These are phyloP conservation scores for Baryphthengus martii DNA, from an alignment of 2,113 vertebrate species.

Conservation along the genomic window DNA sequence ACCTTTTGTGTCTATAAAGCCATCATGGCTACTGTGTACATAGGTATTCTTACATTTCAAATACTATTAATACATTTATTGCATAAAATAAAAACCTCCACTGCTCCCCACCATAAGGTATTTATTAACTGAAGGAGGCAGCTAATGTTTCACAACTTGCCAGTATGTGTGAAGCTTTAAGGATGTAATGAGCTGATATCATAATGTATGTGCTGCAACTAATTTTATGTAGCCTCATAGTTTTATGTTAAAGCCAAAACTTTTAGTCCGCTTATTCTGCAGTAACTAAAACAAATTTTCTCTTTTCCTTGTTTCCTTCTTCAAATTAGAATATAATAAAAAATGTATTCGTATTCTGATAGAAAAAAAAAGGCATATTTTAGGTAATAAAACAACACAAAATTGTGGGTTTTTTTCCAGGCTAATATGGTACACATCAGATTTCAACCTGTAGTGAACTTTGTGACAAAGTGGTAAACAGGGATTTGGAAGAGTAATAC, in stretches of 20 bases:
- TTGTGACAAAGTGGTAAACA: background rate
- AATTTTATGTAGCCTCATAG: background rate
- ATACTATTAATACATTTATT: background rate
- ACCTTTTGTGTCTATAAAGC: background rate
- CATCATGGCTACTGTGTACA: background rate
- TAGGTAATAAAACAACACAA: background rate
- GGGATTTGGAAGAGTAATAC: background rate
- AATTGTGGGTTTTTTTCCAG: background rate
- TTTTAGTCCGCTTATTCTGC: background rate
- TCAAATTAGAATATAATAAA: background rate
- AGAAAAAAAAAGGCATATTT: background rate
- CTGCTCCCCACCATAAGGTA: background rate
- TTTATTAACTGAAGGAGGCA: background rate
- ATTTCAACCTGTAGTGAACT: background rate
- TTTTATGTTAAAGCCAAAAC: background rate
- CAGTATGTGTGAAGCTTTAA: background rate
- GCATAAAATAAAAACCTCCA: background rate
- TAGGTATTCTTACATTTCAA: background rate
- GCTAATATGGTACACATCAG: background rate
- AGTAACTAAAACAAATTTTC: background rate
- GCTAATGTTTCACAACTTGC: background rate
- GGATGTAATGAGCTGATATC: background rate
- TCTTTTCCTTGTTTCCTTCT: background rate
- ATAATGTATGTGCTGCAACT: background rate
- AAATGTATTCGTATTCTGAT: background rate